Evolutionary conservation across 1,140 invertebrate species (phyloP).

Genomic region (Aphelinus atriplicis): DNA sequence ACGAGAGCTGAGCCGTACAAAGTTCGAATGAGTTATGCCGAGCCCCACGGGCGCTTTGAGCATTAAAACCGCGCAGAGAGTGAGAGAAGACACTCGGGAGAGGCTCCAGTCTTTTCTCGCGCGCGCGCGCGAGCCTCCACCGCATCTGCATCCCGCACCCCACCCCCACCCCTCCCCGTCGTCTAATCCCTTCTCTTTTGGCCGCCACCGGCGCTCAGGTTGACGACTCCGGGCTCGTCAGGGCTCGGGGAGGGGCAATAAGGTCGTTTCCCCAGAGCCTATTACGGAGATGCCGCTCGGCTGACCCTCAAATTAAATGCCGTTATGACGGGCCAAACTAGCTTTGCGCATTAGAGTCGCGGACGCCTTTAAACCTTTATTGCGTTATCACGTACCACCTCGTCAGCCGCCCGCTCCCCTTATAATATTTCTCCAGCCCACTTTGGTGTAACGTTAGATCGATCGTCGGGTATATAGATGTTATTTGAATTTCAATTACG

Average conservation of each 20-base stretch:
- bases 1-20: too few relatives aligned
- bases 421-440: too few relatives aligned
- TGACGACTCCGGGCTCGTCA: background rate
- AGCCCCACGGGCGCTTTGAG: too few relatives aligned
- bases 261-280: constrained; percentile 25
- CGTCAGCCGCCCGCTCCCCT: too few relatives aligned
- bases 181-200: background rate
- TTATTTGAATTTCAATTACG: too few relatives aligned
- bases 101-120: background rate
- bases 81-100: too few relatives aligned
- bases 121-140: background rate
- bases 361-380: too few relatives aligned
- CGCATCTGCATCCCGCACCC: background rate
- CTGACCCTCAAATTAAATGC: constrained; percentile 27
- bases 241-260: background rate
- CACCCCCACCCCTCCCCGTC: background rate
- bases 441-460: too few relatives aligned
- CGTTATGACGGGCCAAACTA: constrained; percentile 22
- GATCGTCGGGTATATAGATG: too few relatives aligned
- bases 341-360: background rate
- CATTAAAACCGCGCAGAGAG: too few relatives aligned
- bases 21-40: too few relatives aligned
- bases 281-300: constrained; percentile 4
- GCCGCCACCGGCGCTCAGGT: background rate
- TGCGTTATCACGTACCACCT: too few relatives aligned